Conservation (phyloP, 2,113 vertebrate genomes). For the Cinclus cinclus region DNA sequence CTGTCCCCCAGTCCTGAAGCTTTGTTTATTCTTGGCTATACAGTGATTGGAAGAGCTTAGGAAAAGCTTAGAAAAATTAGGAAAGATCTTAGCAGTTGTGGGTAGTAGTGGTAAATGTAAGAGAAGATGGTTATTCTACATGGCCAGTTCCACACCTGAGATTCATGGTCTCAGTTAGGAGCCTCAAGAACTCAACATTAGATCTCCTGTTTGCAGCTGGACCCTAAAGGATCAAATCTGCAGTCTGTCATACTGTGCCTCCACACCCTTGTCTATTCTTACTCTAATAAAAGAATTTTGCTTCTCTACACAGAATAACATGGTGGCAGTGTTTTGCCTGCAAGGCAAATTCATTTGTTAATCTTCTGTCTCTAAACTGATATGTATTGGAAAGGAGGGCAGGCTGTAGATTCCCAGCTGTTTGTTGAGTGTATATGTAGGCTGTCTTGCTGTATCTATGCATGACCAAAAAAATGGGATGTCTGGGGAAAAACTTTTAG, state of each 20-base stretch:
- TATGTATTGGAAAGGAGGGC: not conserved
- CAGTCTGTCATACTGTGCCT: not conserved
- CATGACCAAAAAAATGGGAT: not conserved
- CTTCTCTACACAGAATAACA: not conserved
- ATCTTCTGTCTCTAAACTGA: not conserved
- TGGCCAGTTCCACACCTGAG: not conserved
- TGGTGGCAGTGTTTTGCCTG: not conserved
- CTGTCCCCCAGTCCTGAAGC: not conserved
- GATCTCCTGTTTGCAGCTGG: not conserved
- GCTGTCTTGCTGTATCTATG: not conserved
- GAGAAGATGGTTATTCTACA: not conserved
- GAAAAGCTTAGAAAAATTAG: not conserved
- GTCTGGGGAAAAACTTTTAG: not conserved
- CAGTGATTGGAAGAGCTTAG: not conserved
- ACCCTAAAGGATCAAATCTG: not conserved
- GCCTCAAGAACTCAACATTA: not conserved
- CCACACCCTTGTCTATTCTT: not conserved
- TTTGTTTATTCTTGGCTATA: not conserved
- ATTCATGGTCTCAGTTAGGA: not conserved
- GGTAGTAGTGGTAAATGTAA: not conserved
- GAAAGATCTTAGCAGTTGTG: not conserved
- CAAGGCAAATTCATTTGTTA: not conserved
- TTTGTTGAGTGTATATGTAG: not conserved
- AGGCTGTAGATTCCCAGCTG: not conserved
- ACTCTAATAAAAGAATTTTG: not conserved